phyloP scores from a whole-genome alignment of 2,888 invertebrate genomes.

The Pantelozetes paolii region DNA sequence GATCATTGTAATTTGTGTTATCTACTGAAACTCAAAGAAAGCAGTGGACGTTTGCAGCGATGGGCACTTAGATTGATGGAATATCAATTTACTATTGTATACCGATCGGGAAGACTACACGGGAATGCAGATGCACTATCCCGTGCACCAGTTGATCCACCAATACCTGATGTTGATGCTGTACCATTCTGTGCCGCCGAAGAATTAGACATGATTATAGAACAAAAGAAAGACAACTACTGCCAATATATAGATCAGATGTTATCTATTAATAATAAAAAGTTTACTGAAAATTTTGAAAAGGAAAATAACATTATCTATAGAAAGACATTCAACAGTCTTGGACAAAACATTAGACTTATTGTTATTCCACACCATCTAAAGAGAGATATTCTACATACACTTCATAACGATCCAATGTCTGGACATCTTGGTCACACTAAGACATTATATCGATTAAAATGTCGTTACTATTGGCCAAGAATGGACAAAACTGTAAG shows the following conservation, averaged over 20 bases:
- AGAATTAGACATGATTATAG: background rate
- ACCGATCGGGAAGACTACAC: background rate
- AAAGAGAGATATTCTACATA: background rate
- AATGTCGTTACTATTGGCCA: background rate
- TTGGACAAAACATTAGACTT: background rate
- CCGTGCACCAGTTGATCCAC: background rate
- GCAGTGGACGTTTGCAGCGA: background rate
- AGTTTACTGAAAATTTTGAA: background rate
- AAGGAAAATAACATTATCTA: background rate
- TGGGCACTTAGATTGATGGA: background rate
- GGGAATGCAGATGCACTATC: background rate
- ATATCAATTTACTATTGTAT: background rate
- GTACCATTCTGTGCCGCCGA: background rate
- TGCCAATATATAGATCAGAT: background rate
- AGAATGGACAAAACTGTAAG: background rate
- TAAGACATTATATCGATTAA: background rate
- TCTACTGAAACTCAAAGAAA: conserved; percentile 48
- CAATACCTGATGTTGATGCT: background rate
- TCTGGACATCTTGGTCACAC: background rate
- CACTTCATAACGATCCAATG: background rate
- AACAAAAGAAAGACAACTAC: background rate
- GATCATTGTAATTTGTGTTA: conserved; percentile 57
- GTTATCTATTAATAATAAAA: background rate
- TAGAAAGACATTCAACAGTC: background rate
- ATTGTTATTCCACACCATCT: background rate